phyloP scores from a whole-genome alignment of 2,113 vertebrate genomes.

The Turdus rufiventris region DNA sequence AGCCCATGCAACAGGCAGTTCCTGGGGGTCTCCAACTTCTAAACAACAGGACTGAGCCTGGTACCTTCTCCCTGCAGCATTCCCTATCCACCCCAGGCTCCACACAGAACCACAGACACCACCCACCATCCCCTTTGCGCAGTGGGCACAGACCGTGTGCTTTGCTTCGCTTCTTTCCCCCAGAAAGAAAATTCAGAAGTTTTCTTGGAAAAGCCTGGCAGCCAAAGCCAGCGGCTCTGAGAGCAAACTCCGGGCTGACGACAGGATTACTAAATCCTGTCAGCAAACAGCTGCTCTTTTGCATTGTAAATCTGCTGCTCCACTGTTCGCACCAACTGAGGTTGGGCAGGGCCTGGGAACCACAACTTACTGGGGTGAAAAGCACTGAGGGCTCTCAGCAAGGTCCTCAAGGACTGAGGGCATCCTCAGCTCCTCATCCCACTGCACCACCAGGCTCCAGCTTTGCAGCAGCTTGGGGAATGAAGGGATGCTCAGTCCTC shows the following conservation, averaged over 20 bases:
- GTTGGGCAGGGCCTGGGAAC: not conserved
- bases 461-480: not conserved
- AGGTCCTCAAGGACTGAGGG: rapidly evolving
- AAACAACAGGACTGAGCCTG: not conserved
- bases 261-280: not conserved
- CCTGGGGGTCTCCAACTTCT: not conserved
- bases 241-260: not conserved
- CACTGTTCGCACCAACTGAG: not conserved
- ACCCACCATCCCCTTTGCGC: not conserved
- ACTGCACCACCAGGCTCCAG: rapidly evolving
- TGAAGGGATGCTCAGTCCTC: not conserved
- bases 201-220: not conserved
- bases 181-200: not conserved
- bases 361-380: rapidly evolving
- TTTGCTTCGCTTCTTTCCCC: not conserved
- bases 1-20: not conserved
- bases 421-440: not conserved
- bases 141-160: not conserved
- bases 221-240: not conserved
- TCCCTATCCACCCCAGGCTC: not conserved
- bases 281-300: not conserved
- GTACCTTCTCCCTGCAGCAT: not conserved
- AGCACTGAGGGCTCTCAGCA: not conserved
- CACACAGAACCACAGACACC: rapidly evolving
- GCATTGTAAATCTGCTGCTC: not conserved